phyloP scores from a whole-genome alignment of 2,797 vertebrate genomes.

The Catostomus latipinnis region DNA sequence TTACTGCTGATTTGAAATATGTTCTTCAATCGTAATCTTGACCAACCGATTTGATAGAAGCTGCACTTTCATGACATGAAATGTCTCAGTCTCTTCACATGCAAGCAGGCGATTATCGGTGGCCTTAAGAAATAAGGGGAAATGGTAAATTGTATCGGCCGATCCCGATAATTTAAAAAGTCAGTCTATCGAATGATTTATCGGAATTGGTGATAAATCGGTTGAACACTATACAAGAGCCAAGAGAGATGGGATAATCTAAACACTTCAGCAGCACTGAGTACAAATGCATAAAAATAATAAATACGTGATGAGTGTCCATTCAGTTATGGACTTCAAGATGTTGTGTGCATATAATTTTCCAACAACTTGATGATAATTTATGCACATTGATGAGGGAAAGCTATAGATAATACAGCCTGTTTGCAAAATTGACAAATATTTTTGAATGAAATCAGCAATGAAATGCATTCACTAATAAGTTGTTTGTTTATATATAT shows the following conservation, averaged over 20 bases:
- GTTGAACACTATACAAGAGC: background rate
- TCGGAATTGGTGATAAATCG: no score
- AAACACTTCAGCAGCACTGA: constrained; percentile 30
- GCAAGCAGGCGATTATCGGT: no score
- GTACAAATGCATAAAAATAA: constrained; percentile 32
- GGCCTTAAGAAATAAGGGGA: no score
- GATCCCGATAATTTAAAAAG: no score
- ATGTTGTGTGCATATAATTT: constrained; percentile 12
- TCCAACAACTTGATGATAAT: background rate
- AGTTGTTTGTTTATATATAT: background rate
- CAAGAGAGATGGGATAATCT: constrained; percentile 33
- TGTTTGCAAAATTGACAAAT: background rate
- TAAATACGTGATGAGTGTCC: constrained; percentile 15
- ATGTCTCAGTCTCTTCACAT: no score
- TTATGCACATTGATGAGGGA: background rate
- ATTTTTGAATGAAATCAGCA: background rate
- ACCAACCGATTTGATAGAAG: no score
- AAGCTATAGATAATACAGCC: background rate
- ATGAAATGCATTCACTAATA: background rate
- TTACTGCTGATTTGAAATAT: no score
- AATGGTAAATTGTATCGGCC: no score
- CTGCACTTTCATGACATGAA: no score
- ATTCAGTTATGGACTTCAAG: constrained; percentile 4
- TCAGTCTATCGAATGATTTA: no score
- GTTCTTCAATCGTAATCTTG: no score